Base-by-base conservation (phyloP, 2,888 invertebrate genomes). In the Prosapia bicincta region DNA sequence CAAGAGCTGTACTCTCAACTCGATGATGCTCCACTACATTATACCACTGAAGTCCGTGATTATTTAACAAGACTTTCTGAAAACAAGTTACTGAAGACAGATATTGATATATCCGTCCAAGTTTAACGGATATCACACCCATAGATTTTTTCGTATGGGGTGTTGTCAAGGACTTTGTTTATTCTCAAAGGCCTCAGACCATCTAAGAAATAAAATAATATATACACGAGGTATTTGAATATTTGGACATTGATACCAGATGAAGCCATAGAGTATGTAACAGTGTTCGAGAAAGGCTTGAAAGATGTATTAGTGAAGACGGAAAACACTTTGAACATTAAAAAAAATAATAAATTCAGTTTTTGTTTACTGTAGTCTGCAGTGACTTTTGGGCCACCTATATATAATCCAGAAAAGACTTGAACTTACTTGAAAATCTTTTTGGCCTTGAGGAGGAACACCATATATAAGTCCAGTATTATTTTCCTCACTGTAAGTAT, bases 401-500 rank as follows among this genome's bases (percentile, higher is more conserved):
- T n/a, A n/a, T n/a, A 66, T 20, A 68, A 65, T 70, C 78, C n/a
- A n/a, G n/a, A n/a, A n/a, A n/a, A n/a, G n/a, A n/a, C n/a, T n/a
- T n/a, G 71, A 69, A 79, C 69, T 78, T 79, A 86, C 86, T 83
- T 84, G 82, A 77, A 89, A 86, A 71, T 87, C 87, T 13, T 85
- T 86, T 74, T 88, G 85, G 43, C 88, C 86, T 72, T 88, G 87
- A 0, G 95, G 94, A 0, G 95, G 93, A 0, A 94, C 94, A 0
- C 96, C 96, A 82, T 94, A 96, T 24, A 96, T 87, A 83, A 92
- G 95, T 0, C 95, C 96, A 0, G 90, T 89, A 80, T 91, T 91
- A 81, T 93, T 91, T 77, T 90, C 87, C n/a, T 90, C 88, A 81
- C 94, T 95, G 83, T 93, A 95, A 78, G 92, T 90, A 83, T 94